Evolutionary conservation across 2,888 invertebrate species (phyloP), one percentile per base, ranked within the genome.

Genomic region (Chalcosyrphus nemorum): DNA sequence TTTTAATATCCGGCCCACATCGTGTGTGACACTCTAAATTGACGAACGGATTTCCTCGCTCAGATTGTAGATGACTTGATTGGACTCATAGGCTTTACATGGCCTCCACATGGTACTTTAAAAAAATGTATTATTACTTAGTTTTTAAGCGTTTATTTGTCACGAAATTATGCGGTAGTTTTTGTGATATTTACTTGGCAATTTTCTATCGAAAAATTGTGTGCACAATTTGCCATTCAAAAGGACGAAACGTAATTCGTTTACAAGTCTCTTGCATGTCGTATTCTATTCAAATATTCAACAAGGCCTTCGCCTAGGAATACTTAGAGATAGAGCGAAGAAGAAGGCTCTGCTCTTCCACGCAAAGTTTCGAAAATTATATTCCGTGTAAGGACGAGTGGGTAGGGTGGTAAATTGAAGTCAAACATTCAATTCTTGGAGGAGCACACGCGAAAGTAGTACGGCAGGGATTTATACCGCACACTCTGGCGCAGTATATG

Each of bases 1-100:
- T 76, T 75, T 76, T 76, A 76, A 76, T 76, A 76, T 76, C 75
- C 75, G 75, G 75, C 27, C 21, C 21, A 35, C 66, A 63, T 56
- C 74, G 75, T 56, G 21, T 35, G 66, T 57, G 57, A 35, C 35
- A 45, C 35, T 61, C 35, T 32, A 45, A 76, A 76, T 68, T 59
- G 57, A 76, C 57, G 41, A 50, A 59, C 75, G 75, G 75, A 76
- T 59, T 57, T 76, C 75, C 75, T 66, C 19, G 50, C 50, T 41
- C 54, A 19, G 27, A 68, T 17, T 21, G 68, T 54, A 7, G 32
- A 19, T n/a, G 43, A n/a, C 27, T 52, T 32, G 65, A 66, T 66
- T 52, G 38, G 15, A 56, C 21, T 56, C n/a, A 24, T 17, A 19
- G 4, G 35, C 13, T 21, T 47, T 63, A n/a, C n/a, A n/a, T n/a